These are phyloP conservation scores for Phyllostomus hastatus DNA, from an alignment of 2,113 vertebrate genomes.

Conservation along the genomic window DNA sequence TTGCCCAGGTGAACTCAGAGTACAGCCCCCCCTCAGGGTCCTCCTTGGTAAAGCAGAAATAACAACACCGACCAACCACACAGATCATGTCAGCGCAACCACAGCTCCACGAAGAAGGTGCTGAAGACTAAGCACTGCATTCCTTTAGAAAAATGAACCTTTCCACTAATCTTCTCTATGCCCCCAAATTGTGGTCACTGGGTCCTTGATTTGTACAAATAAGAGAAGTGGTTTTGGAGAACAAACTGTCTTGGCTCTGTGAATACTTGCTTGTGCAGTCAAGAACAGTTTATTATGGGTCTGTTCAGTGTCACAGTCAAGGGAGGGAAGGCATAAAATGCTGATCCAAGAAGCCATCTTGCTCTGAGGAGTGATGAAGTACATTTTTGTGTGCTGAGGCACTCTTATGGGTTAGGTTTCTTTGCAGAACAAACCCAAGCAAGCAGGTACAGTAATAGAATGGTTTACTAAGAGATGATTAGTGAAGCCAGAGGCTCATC, in stretches of 20 bases:
- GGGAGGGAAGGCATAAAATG: conserved; percentile 66
- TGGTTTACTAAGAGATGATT: conserved; percentile 51
- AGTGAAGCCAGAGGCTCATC: conserved; percentile 69
- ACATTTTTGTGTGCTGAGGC: conserved; percentile 76
- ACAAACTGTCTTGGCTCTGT: conserved; percentile 58
- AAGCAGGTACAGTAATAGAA: conserved; percentile 69
- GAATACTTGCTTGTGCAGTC: conserved; percentile 57
- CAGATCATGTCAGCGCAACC: not conserved
- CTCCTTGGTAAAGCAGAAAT: not conserved
- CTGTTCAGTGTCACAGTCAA: conserved; percentile 71
- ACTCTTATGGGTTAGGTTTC: conserved; percentile 41
- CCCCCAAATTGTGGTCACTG: not conserved
- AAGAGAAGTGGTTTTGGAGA: conserved; percentile 41
- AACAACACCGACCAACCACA: not conserved
- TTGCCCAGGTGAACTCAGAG: not conserved
- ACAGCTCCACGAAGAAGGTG: not conserved
- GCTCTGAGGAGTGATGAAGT: conserved; percentile 68
- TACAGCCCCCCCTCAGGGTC: not conserved
- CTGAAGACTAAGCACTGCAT: not conserved
- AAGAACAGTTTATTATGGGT: conserved; percentile 64
- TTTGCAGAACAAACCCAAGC: conserved; percentile 37
- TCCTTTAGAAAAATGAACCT: not conserved
- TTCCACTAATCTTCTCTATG: not conserved
- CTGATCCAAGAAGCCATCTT: conserved; percentile 77
- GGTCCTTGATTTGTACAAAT: conserved; percentile 25